Percentiles rank a stretch among this genome's conserved stretches.
These are phyloP conservation scores for Hyla sarda DNA, from an alignment of 2,113 vertebrate genomes.

Conservation along the genomic window DNA sequence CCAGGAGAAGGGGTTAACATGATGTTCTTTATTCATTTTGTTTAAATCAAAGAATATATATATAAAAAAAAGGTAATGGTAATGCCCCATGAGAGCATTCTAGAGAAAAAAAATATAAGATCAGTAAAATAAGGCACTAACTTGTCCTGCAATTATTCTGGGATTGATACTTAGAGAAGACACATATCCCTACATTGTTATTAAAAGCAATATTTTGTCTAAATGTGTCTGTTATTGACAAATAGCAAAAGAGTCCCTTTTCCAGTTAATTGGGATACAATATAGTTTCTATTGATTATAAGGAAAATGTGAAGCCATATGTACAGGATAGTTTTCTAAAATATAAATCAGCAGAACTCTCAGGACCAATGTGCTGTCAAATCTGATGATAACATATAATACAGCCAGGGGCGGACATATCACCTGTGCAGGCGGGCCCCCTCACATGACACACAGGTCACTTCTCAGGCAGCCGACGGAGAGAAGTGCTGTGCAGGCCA, in stretches of 20 bases:
- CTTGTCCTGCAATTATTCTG: constrained; percentile 46
- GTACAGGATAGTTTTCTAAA: background rate
- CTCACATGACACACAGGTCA: no score
- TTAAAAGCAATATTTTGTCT: constrained; percentile 49
- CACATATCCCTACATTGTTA: constrained; percentile 58
- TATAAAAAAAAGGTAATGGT: background rate
- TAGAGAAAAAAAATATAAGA: background rate
- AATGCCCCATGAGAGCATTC: background rate
- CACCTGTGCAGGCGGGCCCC: no score
- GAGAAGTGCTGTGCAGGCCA: no score
- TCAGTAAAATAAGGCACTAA: no score
- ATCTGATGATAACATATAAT: background rate
- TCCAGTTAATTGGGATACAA: background rate
- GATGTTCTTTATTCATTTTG: background rate
- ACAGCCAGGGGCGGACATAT: no score
- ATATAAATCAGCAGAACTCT: background rate
- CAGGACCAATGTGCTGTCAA: background rate
- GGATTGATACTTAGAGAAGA: constrained; percentile 60
- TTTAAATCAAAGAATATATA: background rate
- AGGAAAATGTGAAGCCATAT: background rate
- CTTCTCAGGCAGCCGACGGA: no score
- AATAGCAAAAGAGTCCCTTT: background rate
- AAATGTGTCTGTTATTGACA: constrained; percentile 25
- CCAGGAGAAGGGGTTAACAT: no score
- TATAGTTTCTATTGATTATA: background rate